phyloP scores from a whole-genome alignment of 2,113 vertebrate genomes.

The Phycodurus eques region DNA sequence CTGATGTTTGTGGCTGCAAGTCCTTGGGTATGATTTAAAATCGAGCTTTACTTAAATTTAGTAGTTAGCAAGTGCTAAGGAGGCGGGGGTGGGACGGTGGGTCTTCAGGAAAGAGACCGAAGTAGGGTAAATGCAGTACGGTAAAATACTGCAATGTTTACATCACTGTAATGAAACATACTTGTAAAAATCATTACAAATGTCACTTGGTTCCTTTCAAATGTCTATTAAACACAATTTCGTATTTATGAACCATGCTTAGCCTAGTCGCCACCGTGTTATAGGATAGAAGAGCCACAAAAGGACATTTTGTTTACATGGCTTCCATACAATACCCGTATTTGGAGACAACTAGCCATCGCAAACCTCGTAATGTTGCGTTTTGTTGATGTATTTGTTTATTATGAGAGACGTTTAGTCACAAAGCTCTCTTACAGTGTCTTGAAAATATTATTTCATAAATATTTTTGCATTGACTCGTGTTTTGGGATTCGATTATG shows the following conservation, averaged over 20 bases:
- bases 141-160: background rate
- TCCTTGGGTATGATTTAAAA: background rate
- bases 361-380: no score
- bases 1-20: no score
- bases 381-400: no score
- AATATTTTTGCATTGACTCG: background rate
- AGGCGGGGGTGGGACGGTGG: slow-evolving; percentile 71
- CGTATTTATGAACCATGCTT: background rate
- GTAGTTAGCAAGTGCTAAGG: slow-evolving; percentile 42
- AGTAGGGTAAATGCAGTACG: slow-evolving; percentile 12
- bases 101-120: slow-evolving; percentile 11
- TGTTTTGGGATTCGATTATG: background rate
- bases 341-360: no score
- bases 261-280: background rate
- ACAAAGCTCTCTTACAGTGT: background rate
- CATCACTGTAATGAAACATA: background rate
- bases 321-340: no score
- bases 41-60: background rate
- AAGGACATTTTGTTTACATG: background rate
- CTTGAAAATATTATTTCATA: background rate
- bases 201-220: no score
- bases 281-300: background rate
- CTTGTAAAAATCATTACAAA: background rate
- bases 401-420: no score
- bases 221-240: background rate